Evolutionary conservation across 2,113 vertebrate species (phyloP), one percentile per base, ranked within the genome.

Genomic region (Sterrhoptilus dennistouni): DNA sequence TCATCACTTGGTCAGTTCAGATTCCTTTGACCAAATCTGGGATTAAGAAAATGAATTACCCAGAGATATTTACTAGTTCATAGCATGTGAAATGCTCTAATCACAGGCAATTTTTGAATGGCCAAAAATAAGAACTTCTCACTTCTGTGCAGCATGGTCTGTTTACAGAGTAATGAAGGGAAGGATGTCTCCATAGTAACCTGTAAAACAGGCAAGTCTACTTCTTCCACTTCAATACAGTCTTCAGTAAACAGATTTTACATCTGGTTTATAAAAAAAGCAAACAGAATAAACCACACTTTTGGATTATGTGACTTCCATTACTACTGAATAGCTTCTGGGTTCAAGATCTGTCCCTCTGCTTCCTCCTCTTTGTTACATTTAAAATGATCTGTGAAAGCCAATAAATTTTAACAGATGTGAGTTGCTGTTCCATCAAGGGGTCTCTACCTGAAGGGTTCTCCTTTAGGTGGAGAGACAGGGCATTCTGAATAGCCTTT

Each of bases 161-260:
- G 72, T 93, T 90, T 92, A 89, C 60, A 95, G 83, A 87, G 68
- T 83, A 95, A 78, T 60, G 68, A 93, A 93, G 61, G 64, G 44
- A 93, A 92, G 47, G 65, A 92, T 86, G 76, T 96, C 92, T 93
- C 92, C 93, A 95, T 94, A 96, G 95, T 88, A 97, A 96, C 95
- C 87, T 92, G 71, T 70, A 86, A 92, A 94, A 82, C 71, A 92
- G 64, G 31, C 75, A 89, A 89, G 71, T 74, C 79, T 92, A 56
- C 40, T 29, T 94, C 92, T 88, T 93, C 44, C 31, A 75, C 60
- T 93, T 44, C 71, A 54, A 79, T 75, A 70, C 24, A 59, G 35
- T 74, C 60, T 87, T 89, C 38, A 13, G 44, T 85, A 90, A 93
- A 93, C 44, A 83, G 71, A 75, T 60, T 74, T 59, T 90, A 83